A percentile compares a stretch with the other conserved stretches of the same genome.
phyloP scores from a whole-genome alignment of 1,140 invertebrate genomes.

The Drosophila obscura region DNA sequence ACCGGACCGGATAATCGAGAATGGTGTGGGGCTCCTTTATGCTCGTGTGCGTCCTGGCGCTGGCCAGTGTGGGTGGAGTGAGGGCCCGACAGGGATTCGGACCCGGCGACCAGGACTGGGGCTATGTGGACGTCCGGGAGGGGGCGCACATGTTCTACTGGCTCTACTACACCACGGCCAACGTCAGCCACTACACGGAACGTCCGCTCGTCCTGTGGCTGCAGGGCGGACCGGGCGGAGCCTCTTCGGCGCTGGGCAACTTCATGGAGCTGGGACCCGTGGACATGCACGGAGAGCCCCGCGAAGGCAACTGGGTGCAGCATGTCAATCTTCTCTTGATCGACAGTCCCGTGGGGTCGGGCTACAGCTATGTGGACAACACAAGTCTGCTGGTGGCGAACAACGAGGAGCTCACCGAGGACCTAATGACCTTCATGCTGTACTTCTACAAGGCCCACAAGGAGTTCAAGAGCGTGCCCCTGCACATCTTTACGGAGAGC shows the following conservation, averaged over 20 bases:
- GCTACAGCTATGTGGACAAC: conserved; percentile 91
- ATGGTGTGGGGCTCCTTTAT: conserved; percentile 27
- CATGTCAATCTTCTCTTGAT: conserved; percentile 93
- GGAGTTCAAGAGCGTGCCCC: conserved; percentile 88
- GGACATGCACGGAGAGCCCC: conserved; percentile 86
- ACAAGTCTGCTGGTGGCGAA: conserved; percentile 85
- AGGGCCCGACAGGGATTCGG: conserved; percentile 84
- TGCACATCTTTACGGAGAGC: conserved; percentile 94
- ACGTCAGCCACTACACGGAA: conserved; percentile 85
- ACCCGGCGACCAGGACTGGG: conserved; percentile 88
- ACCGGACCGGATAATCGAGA: conserved; percentile 1
- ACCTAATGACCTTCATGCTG: conserved; percentile 90
- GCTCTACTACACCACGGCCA: conserved; percentile 89
- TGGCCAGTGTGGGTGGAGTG: neutral
- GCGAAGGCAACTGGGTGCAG: conserved; percentile 91
- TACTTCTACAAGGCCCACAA: conserved; percentile 87
- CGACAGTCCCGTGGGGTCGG: conserved; percentile 95
- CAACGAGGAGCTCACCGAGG: conserved; percentile 90
- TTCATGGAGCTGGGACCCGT: conserved; percentile 91
- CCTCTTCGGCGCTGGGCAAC: conserved; percentile 91
- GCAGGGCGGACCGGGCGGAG: conserved; percentile 90
- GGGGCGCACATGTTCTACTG: conserved; percentile 93
- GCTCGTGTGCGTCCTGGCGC: conserved; percentile 16
- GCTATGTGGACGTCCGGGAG: conserved; percentile 87
- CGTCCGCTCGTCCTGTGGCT: conserved; percentile 91